These are phyloP conservation scores for Alectura lathami DNA, from an alignment of 2,113 vertebrate genomes.

Conservation along the genomic window DNA sequence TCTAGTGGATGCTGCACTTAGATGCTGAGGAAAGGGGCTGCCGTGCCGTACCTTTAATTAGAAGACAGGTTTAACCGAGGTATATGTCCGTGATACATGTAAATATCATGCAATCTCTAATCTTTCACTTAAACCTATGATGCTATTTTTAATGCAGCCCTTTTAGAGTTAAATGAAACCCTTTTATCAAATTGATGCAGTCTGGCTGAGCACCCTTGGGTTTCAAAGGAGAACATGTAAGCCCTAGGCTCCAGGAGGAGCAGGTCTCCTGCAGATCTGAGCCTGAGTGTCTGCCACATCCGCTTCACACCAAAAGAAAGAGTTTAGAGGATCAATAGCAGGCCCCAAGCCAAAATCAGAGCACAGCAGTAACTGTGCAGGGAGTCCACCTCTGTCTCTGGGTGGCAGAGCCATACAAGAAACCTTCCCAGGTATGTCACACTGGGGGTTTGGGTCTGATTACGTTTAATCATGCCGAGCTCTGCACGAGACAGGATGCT, in stretches of 20 bases:
- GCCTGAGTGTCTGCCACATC: neutral
- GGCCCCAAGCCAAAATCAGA: neutral
- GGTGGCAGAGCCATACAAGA: neutral
- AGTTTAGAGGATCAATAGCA: neutral
- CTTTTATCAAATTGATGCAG: neutral
- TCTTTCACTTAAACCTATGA: neutral
- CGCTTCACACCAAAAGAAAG: neutral
- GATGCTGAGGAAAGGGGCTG: neutral
- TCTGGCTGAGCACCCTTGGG: neutral
- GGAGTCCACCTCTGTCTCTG: too few relatives aligned
- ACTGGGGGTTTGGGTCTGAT: neutral
- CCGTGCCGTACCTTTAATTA: neutral
- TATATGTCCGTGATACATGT: neutral
- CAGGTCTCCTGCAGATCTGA: neutral
- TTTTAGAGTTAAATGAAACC: neutral
- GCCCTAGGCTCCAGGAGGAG: neutral
- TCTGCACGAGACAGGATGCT: neutral
- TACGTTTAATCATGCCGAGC: neutral
- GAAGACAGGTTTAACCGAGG: neutral
- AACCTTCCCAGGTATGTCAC: neutral
- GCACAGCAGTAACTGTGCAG: neutral
- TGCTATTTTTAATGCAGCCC: too few relatives aligned
- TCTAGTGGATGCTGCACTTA: neutral
- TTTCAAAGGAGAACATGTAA: neutral
- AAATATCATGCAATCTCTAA: neutral